A percentile compares a stretch with the other conserved stretches of the same genome.
phyloP scores from a whole-genome alignment of 2,888 invertebrate species.

The Scelioninae gen. 2 region DNA sequence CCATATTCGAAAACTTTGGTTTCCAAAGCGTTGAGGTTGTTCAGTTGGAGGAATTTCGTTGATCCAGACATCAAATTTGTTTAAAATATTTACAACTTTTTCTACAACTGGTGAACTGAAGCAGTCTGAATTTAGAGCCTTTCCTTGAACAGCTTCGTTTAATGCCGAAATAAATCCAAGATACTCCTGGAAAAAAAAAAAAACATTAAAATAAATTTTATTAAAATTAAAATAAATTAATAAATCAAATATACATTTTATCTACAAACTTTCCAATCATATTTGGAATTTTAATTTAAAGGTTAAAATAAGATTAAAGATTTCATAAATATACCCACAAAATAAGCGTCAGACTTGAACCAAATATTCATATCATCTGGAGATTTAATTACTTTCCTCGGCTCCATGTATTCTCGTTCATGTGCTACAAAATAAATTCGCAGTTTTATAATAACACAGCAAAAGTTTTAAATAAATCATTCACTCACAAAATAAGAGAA shows the following conservation, averaged over 20 bases:
- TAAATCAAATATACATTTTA: too few relatives aligned
- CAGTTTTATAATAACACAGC: too few relatives aligned
- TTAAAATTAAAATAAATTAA: neutral
- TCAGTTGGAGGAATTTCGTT: constrained; percentile 91
- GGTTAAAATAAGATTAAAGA: too few relatives aligned
- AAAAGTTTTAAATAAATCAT: neutral
- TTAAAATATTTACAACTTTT: constrained; percentile 82
- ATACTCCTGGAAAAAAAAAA: constrained; percentile 79
- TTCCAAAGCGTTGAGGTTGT: constrained; percentile 98
- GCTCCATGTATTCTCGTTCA: constrained; percentile 81
- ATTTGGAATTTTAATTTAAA: too few relatives aligned
- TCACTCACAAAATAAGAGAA: too few relatives aligned
- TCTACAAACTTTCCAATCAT: too few relatives aligned
- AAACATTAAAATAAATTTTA: neutral
- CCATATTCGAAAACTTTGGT: constrained; percentile 93
- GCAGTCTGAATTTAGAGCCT: constrained; percentile 82
- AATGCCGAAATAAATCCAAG: constrained; percentile 91
- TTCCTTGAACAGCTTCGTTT: constrained; percentile 90
- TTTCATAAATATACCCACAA: constrained; percentile 79
- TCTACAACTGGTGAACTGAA: constrained; percentile 79
- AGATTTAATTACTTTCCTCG: constrained; percentile 81
- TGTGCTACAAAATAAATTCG: constrained; percentile 67
- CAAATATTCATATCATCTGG: constrained; percentile 85
- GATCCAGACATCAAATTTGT: constrained; percentile 83
- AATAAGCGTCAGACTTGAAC: constrained; percentile 91